These are phyloP conservation scores for Candidula unifasciata DNA, from an alignment of 2,888 invertebrate species.

Conservation along the genomic window DNA sequence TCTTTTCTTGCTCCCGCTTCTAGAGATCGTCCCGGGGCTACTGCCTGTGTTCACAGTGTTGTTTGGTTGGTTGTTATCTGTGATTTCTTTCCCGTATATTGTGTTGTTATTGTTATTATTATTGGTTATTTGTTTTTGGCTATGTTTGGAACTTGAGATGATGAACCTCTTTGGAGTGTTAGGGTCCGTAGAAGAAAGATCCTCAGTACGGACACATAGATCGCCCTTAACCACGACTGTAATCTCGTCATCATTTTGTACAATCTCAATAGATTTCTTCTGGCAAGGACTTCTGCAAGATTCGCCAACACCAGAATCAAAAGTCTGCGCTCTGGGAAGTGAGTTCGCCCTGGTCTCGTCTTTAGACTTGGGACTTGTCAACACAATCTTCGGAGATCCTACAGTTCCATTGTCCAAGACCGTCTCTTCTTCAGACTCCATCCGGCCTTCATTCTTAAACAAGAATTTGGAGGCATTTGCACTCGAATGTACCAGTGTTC, in stretches of 20 bases:
- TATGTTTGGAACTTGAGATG: slow-evolving; percentile 43
- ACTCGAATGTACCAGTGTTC: not conserved
- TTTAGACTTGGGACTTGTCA: slow-evolving; percentile 55
- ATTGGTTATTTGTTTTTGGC: not conserved
- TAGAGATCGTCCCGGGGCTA: not conserved
- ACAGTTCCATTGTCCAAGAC: slow-evolving; percentile 56
- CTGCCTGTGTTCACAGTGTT: not conserved
- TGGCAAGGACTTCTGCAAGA: slow-evolving; percentile 2
- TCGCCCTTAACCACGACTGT: slow-evolving; percentile 61
- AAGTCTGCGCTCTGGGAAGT: slow-evolving; percentile 37
- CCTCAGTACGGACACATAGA: slow-evolving; percentile 55
- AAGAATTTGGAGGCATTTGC: slow-evolving; percentile 41
- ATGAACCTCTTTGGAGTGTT: slow-evolving; percentile 52
- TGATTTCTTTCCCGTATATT: not conserved
- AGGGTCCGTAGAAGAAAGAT: slow-evolving; percentile 34
- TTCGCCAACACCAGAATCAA: slow-evolving; percentile 26
- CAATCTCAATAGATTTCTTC: slow-evolving; percentile 58
- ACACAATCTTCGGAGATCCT: slow-evolving; percentile 61
- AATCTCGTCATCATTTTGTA: slow-evolving; percentile 62
- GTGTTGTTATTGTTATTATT: slow-evolving; percentile 3
- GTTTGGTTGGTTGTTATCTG: not conserved
- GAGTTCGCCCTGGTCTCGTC: not conserved
- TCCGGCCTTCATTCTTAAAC: slow-evolving; percentile 43
- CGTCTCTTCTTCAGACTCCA: slow-evolving; percentile 54
- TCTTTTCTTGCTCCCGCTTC: not conserved